phyloP scores from a whole-genome alignment of 2,888 invertebrate genomes.

The Mimas tiliae region DNA sequence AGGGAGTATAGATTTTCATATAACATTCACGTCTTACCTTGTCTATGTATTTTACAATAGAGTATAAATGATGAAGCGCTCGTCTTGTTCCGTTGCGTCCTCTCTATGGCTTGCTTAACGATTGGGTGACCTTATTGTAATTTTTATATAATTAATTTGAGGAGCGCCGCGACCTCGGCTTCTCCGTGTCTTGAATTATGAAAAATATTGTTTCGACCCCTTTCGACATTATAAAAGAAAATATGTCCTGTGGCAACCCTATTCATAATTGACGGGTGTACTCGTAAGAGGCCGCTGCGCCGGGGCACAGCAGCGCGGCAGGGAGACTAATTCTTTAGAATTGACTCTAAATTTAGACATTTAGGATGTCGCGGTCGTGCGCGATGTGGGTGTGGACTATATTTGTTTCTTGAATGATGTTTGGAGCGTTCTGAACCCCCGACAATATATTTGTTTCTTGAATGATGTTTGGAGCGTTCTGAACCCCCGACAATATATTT shows the following conservation, averaged over 20 bases:
- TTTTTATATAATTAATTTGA: no score
- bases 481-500: background rate
- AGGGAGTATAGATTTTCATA: no score
- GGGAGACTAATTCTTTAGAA: constrained; percentile 18
- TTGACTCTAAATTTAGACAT: constrained; percentile 8
- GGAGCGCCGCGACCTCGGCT: no score
- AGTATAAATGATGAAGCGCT: no score
- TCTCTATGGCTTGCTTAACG: no score
- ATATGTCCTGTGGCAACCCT: background rate
- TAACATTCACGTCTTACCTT: no score
- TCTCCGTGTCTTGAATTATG: no score
- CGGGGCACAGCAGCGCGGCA: background rate
- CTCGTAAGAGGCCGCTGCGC: background rate
- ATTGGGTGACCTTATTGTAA: no score
- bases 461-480: background rate
- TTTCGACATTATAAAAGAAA: background rate
- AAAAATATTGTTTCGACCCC: no score
- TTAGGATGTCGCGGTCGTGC: constrained; percentile 1
- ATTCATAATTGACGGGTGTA: constrained; percentile 3
- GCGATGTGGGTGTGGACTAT: constrained; percentile 5
- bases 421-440: background rate
- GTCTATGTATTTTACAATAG: no score
- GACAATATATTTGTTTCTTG: background rate
- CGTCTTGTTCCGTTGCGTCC: no score
- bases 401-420: background rate